These are phyloP conservation scores for Notothenia coriiceps DNA, from an alignment of 2,113 vertebrate genomes.

Conservation along the genomic window DNA sequence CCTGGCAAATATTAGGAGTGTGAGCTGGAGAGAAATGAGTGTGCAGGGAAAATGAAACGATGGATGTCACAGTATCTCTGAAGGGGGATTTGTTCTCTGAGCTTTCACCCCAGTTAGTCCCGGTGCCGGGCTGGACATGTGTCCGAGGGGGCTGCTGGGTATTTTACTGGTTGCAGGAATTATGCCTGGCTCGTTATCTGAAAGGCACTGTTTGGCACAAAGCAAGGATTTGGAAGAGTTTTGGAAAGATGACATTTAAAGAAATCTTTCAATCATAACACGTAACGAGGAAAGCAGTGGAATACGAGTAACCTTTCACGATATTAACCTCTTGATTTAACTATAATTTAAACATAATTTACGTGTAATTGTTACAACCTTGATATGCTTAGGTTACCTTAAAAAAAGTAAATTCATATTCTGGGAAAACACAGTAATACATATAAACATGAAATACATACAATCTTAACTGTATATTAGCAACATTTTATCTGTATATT, in stretches of 20 bases:
- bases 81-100: conserved; percentile 37
- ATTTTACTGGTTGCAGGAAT: conserved; percentile 22
- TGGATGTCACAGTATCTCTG: conserved; percentile 37
- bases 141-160: conserved; percentile 46
- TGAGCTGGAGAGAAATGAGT: conserved; percentile 14
- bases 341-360: too few relatives aligned
- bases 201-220: conserved; percentile 31
- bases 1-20: conserved; percentile 56
- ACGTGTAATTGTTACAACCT: too few relatives aligned
- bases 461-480: too few relatives aligned
- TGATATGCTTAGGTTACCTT: too few relatives aligned
- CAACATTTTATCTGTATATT: too few relatives aligned
- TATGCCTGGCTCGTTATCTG: conserved; percentile 28
- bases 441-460: too few relatives aligned
- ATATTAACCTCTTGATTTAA: neutral
- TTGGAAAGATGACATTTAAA: conserved; percentile 26
- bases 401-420: too few relatives aligned
- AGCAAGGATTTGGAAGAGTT: conserved; percentile 12
- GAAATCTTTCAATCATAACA: conserved; percentile 26
- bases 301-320: conserved; percentile 28
- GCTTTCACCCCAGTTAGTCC: conserved; percentile 33
- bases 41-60: conserved; percentile 35
- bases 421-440: too few relatives aligned
- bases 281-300: neutral
- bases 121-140: conserved; percentile 29